A percentile compares a stretch with the other conserved stretches of the same genome.
Evolutionary conservation across 2,113 vertebrate species (phyloP).

Genomic region (Heliornis fulica): DNA sequence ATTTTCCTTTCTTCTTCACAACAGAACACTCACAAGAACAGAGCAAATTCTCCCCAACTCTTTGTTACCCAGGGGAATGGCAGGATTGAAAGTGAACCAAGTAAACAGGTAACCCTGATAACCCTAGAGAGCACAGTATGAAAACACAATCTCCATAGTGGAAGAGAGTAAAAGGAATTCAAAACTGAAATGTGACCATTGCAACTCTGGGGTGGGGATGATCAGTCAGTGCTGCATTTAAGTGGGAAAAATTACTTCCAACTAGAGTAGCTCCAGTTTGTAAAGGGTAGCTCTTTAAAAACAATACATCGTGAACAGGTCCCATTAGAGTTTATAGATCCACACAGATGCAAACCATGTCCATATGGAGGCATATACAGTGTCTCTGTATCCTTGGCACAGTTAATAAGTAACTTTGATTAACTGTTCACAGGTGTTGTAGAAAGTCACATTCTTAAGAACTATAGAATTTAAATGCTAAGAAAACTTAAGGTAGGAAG

Average conservation of each 20-base stretch:
- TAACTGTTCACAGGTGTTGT: background rate
- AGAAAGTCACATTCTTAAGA: background rate
- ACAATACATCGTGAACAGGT: background rate
- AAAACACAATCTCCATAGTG: background rate
- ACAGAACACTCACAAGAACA: background rate
- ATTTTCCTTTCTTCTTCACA: background rate
- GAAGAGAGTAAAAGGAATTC: background rate
- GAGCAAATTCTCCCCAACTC: background rate
- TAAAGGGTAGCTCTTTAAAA: background rate
- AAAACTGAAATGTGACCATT: background rate
- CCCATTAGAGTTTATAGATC: background rate
- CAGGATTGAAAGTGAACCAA: background rate
- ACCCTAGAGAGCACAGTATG: background rate
- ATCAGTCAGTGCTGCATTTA: background rate
- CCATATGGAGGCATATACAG: background rate
- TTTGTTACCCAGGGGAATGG: background rate
- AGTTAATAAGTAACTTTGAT: background rate
- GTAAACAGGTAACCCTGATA: background rate
- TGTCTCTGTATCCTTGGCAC: background rate
- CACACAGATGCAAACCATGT: background rate
- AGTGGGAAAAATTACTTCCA: background rate
- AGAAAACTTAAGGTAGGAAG: background rate
- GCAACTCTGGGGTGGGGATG: background rate
- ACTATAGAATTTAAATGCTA: background rate
- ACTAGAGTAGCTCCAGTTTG: no score